These are phyloP conservation scores for Hypsibius dujardini DNA, from an alignment of 1,140 invertebrate genomes.

Conservation along the genomic window DNA sequence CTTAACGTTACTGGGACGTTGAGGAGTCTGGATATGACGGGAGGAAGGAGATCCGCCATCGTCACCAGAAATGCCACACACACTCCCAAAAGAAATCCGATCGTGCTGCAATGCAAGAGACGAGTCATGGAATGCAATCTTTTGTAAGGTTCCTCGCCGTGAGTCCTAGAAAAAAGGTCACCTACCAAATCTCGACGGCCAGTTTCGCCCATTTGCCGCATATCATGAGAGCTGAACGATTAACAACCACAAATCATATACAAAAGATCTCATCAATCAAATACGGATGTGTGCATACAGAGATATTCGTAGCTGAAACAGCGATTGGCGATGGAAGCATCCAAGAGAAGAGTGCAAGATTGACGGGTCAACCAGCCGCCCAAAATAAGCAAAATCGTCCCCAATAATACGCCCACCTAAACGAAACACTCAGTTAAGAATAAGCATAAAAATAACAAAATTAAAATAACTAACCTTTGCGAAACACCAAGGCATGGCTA, in stretches of 20 bases:
- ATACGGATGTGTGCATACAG: not conserved
- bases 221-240: not conserved
- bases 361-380: not conserved
- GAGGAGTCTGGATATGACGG: not conserved
- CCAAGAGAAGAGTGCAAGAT: not conserved
- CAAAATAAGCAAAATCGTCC: not conserved
- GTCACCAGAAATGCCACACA: conserved; percentile 4
- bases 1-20: not conserved
- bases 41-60: not conserved
- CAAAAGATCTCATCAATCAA: not conserved
- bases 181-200: not conserved
- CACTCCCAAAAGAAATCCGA: not conserved
- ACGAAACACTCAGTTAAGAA: no score
- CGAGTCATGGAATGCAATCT: not conserved
- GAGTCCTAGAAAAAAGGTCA: no score
- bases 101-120: not conserved
- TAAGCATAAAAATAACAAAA: not conserved
- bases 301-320: not conserved
- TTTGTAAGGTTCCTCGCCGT: not conserved
- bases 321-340: not conserved
- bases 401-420: not conserved
- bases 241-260: not conserved
- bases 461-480: not conserved
- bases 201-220: not conserved
- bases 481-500: not conserved